phyloP scores from a whole-genome alignment of 2,888 invertebrate genomes.

The Apocheima hispidaria region DNA sequence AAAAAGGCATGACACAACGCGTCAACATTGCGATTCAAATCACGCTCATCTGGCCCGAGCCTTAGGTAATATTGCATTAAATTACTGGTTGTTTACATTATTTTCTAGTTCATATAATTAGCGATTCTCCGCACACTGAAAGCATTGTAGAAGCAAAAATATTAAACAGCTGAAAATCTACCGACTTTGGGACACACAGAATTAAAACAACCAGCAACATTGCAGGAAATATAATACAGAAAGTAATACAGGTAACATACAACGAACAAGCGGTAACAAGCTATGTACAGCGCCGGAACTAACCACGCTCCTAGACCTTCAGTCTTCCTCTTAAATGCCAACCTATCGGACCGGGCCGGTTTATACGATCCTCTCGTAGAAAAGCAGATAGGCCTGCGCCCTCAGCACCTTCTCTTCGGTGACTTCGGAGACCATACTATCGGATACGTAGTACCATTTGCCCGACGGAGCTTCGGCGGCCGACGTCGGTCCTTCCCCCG shows the following conservation, averaged over 20 bases:
- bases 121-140: conserved; percentile 2
- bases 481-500: conserved; percentile 75
- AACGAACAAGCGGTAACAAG: conserved; percentile 49
- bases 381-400: conserved; percentile 97
- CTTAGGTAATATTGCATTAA: conserved; percentile 15
- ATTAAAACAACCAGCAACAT: conserved; percentile 38
- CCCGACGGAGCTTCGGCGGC: conserved; percentile 85
- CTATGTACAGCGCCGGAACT: conserved; percentile 66
- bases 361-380: conserved; percentile 97
- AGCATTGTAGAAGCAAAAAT: conserved; percentile 16
- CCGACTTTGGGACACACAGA: conserved; percentile 8
- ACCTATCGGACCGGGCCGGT: conserved; percentile 56
- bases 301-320: conserved; percentile 50
- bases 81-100: conserved; percentile 25
- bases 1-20: background rate
- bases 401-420: conserved; percentile 92
- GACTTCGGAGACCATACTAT: conserved; percentile 94
- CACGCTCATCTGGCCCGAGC: conserved; percentile 2
- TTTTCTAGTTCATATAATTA: background rate
- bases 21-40: background rate
- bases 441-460: conserved; percentile 97
- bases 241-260: conserved; percentile 44
- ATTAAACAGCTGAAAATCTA: conserved; percentile 16
- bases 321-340: conserved; percentile 80
- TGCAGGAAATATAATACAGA: conserved; percentile 46